Conservation (phyloP, 2,797 vertebrate species). For the Pseudomugil tenellus region DNA sequence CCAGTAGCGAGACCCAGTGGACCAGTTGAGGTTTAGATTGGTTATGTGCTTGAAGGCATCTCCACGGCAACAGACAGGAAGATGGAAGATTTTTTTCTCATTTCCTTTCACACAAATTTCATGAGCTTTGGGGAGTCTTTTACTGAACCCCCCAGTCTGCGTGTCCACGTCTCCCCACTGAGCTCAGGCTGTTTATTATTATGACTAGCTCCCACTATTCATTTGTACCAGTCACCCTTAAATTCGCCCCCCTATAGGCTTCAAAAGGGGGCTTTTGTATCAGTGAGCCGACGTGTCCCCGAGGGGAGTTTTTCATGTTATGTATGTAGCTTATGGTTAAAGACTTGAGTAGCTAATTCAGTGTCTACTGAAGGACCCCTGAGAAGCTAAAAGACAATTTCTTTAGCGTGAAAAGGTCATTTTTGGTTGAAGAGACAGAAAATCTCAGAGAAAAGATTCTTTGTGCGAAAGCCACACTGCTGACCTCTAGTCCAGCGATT, state of each 20-base stretch:
- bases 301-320: conserved; percentile 11
- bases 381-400: too few relatives aligned
- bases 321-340: conserved; percentile 19
- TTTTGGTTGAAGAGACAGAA: conserved; percentile 25
- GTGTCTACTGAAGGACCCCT: not conserved
- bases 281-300: not conserved
- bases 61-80: conserved; percentile 8
- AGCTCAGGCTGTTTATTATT: conserved; percentile 41
- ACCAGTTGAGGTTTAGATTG: not conserved
- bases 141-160: conserved; percentile 10
- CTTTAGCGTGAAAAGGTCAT: conserved; percentile 10
- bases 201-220: conserved; percentile 29
- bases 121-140: conserved; percentile 10
- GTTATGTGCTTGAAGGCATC: conserved; percentile 7
- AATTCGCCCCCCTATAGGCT: conserved; percentile 13
- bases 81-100: conserved; percentile 19
- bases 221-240: conserved; percentile 37
- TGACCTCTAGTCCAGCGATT: conserved; percentile 37
- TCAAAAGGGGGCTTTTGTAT: conserved; percentile 39
- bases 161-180: conserved; percentile 16
- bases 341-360: not conserved
- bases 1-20: too few relatives aligned
- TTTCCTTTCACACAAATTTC: not conserved
- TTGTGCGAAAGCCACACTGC: conserved; percentile 40
- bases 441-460: conserved; percentile 43